Percentiles rank a stretch among this genome's conserved stretches.
Evolutionary conservation across 2,888 invertebrate species (phyloP).

Genomic region (Luperina nickerlii): DNA sequence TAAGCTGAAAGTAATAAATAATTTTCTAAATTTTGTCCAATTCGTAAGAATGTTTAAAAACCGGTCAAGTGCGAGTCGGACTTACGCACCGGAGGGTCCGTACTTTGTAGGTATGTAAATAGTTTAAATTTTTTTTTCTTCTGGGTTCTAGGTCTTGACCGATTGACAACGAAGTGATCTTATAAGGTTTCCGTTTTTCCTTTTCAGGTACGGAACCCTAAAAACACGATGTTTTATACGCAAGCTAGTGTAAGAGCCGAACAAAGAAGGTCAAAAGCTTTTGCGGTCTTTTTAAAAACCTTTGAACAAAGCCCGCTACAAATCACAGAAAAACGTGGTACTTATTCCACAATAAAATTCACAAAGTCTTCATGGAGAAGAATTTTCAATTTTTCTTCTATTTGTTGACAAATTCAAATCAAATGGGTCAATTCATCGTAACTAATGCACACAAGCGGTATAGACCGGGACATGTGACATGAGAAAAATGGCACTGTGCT

Average conservation of each 20-base stretch:
- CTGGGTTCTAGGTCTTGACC: too few relatives aligned
- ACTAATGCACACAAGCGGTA: constrained; percentile 42
- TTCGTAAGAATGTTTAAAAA: neutral
- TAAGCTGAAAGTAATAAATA: neutral
- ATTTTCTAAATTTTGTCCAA: too few relatives aligned
- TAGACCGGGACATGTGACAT: constrained; percentile 40
- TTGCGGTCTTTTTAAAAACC: constrained; percentile 13
- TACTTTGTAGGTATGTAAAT: too few relatives aligned
- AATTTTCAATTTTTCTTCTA: too few relatives aligned
- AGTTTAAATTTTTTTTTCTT: too few relatives aligned
- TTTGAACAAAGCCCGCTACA: constrained; percentile 1
- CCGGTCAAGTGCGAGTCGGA: neutral
- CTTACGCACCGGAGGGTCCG: too few relatives aligned
- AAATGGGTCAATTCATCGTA: constrained; percentile 52
- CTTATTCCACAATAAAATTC: neutral
- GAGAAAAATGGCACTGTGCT: constrained; percentile 39
- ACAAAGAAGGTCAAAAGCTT: constrained; percentile 7
- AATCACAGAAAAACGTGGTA: neutral
- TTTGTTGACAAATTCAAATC: constrained; percentile 34
- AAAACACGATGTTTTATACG: neutral
- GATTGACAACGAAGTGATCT: too few relatives aligned
- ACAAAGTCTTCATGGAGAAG: neutral
- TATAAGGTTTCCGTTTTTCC: too few relatives aligned
- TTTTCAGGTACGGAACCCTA: too few relatives aligned
- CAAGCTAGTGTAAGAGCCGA: neutral